A percentile compares a stretch with the other conserved stretches of the same genome.
Conservation (phyloP, 2,888 invertebrate species). For the Caenorhabditis sp. region DNA sequence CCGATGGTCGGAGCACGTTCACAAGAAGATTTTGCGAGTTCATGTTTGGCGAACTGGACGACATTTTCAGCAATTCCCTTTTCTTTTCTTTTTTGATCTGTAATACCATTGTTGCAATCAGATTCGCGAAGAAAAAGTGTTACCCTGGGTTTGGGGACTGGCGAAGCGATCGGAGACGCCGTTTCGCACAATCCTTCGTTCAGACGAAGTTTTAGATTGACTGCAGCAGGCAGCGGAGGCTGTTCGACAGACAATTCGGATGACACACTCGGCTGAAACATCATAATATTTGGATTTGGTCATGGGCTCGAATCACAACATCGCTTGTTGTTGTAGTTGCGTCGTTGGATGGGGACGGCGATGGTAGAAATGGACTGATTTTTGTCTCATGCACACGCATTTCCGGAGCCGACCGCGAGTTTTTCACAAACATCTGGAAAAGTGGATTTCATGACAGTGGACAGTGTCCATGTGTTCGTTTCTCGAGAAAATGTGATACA, state of each 20-base stretch:
- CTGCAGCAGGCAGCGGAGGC: slow-evolving; percentile 14
- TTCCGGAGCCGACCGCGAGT: slow-evolving; percentile 55
- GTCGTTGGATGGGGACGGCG: slow-evolving; percentile 51
- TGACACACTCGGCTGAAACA: slow-evolving; percentile 57
- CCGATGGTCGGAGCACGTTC: slow-evolving; percentile 13
- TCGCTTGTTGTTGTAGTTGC: slow-evolving; percentile 55
- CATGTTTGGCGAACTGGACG: slow-evolving; percentile 37
- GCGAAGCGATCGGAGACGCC: slow-evolving; percentile 28
- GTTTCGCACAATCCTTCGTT: slow-evolving; percentile 48
- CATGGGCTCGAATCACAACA: slow-evolving; percentile 1
- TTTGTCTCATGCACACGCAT: slow-evolving; percentile 54
- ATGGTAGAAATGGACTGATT: slow-evolving; percentile 41
- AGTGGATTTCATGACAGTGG: not conserved
- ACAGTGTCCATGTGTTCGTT: not conserved
- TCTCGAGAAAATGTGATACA: not conserved
- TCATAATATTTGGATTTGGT: slow-evolving; percentile 1
- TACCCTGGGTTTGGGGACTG: slow-evolving; percentile 16
- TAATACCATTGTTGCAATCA: not conserved
- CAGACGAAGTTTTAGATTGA: slow-evolving; percentile 33
- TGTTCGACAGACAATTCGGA: slow-evolving; percentile 44
- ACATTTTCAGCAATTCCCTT: slow-evolving; percentile 22
- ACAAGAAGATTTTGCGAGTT: slow-evolving; percentile 20
- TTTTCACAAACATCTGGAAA: slow-evolving; percentile 58
- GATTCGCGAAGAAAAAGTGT: not conserved
- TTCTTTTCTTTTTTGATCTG: slow-evolving; percentile 31